Percentiles rank a stretch among this genome's conserved stretches.
Conservation (phyloP, 2,888 invertebrate species). For the Idaea biselata region DNA sequence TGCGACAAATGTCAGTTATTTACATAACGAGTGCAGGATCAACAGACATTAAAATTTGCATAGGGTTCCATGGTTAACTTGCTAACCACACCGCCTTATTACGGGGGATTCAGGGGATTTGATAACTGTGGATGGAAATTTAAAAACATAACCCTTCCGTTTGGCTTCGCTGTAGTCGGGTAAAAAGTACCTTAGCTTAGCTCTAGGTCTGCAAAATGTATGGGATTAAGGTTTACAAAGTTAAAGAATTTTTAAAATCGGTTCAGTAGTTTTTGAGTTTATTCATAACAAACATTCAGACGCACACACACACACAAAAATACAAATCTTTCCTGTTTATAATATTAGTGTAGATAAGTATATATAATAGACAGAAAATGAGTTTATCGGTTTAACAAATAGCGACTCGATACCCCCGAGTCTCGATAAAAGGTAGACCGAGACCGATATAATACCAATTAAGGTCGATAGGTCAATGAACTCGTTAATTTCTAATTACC, state of each 20-base stretch:
- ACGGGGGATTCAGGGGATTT: background rate
- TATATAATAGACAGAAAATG: too few species aligned
- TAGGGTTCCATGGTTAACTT: background rate
- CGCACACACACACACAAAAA: too few species aligned
- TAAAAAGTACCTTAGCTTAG: conserved; percentile 7
- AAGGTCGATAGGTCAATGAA: conserved; percentile 11
- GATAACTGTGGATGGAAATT: background rate
- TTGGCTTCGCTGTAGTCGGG: background rate
- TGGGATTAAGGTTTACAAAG: too few species aligned
- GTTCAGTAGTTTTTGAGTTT: too few species aligned
- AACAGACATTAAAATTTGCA: background rate
- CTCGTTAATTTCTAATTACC: conserved; percentile 6
- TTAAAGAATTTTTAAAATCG: too few species aligned
- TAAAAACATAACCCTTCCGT: background rate
- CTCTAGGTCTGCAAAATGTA: too few species aligned
- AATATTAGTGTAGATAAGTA: too few species aligned
- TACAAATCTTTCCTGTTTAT: too few species aligned
- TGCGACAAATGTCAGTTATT: background rate
- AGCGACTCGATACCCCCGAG: too few species aligned
- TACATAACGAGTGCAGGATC: background rate
- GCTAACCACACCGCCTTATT: background rate
- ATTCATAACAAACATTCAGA: too few species aligned
- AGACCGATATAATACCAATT: conserved; percentile 6
- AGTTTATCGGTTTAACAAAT: too few species aligned
- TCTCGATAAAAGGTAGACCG: too few species aligned